A percentile compares a stretch with the other conserved stretches of the same genome.
Evolutionary conservation across 2,113 vertebrate genomes (phyloP).

Genomic region (Notiomystis cincta): DNA sequence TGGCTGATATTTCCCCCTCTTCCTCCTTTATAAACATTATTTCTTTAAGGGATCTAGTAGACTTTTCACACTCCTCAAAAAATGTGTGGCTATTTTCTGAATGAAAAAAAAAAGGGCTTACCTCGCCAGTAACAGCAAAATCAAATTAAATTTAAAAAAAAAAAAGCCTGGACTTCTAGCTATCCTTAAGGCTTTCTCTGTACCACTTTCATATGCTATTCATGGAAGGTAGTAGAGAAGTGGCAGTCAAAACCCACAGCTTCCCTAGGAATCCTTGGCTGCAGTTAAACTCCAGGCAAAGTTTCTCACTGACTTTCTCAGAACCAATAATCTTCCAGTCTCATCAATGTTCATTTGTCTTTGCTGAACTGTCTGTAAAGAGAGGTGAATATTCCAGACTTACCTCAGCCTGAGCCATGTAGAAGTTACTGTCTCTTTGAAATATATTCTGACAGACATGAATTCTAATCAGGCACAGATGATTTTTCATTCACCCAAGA

Average conservation of each 20-base stretch:
- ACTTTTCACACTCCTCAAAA: not conserved
- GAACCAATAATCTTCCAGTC: not conserved
- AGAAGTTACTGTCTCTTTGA: slow-evolving; percentile 10
- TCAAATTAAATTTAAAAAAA: not conserved
- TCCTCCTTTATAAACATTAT: not conserved
- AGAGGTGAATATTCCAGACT: not conserved
- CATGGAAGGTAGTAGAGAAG: not conserved
- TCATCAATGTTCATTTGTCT: not conserved
- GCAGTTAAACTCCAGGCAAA: not conserved
- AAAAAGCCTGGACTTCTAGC: not conserved
- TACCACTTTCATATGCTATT: not conserved
- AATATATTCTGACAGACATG: not conserved
- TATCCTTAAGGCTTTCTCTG: not conserved
- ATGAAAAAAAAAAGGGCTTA: not conserved
- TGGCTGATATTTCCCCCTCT: not conserved
- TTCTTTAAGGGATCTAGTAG: not conserved
- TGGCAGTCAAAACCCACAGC: not conserved
- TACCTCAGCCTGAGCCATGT: not conserved
- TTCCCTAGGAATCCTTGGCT: not conserved
- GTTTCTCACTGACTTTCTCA: not conserved
- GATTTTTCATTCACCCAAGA: slow-evolving; percentile 14
- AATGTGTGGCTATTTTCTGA: not conserved
- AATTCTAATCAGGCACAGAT: slow-evolving; percentile 10
- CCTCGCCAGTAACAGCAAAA: not conserved
- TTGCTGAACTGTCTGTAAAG: not conserved